phyloP scores from a whole-genome alignment of 2,113 vertebrate species.

The Calidris pygmaea region DNA sequence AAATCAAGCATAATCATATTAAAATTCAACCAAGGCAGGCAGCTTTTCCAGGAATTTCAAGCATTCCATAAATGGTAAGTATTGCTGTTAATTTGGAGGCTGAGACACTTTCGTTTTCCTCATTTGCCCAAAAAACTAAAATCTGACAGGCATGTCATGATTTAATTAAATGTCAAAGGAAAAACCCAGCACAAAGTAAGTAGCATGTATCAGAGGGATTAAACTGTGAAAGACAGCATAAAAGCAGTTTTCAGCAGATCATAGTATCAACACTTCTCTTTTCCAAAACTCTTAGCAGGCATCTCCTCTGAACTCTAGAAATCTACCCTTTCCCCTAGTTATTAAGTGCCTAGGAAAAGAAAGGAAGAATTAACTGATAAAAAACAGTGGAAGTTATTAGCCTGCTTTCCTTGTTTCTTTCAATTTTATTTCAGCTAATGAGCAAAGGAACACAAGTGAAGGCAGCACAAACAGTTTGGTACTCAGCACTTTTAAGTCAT shows the following conservation, averaged over 20 bases:
- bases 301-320: not conserved
- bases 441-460: not conserved
- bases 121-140: not conserved
- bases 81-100: not conserved
- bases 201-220: not conserved
- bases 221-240: not conserved
- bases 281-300: not conserved
- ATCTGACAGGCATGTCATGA: not conserved
- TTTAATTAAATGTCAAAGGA: not conserved
- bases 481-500: not conserved
- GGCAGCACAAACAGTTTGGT: not conserved
- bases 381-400: not conserved
- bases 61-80: slow-evolving; percentile 2
- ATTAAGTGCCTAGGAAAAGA: not conserved
- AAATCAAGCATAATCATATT: not conserved
- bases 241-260: not conserved
- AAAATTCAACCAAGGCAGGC: not conserved
- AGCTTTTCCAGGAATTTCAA: not conserved
- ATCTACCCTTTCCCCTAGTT: not conserved
- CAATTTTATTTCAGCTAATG: not conserved
- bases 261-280: not conserved
- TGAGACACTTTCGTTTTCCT: not conserved
- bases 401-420: not conserved
- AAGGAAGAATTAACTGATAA: not conserved
- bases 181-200: not conserved